Evolutionary conservation across 2,888 invertebrate genomes (phyloP).

Genomic region (Slavum lentiscoides): DNA sequence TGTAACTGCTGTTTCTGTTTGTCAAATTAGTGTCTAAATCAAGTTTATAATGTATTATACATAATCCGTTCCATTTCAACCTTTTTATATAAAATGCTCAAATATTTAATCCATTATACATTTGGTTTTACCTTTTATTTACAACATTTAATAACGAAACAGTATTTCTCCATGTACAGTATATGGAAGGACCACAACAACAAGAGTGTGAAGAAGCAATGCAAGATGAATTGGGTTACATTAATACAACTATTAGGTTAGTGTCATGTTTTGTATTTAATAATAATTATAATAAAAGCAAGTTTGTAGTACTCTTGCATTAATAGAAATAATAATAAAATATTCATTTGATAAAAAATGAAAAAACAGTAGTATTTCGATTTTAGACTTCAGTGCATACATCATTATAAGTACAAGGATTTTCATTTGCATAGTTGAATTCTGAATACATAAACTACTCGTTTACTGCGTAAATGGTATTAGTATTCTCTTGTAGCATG

Average conservation of each 20-base stretch:
- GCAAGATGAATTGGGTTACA: conserved; percentile 56
- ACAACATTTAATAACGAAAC: background rate
- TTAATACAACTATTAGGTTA: conserved; percentile 58
- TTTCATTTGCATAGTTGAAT: too few relatives aligned
- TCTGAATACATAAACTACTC: background rate
- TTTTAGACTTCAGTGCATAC: background rate
- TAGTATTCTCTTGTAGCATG: too few relatives aligned
- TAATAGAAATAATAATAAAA: background rate
- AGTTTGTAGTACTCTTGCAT: too few relatives aligned
- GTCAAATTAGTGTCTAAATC: conserved; percentile 14
- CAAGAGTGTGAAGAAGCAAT: conserved; percentile 56
- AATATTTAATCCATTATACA: conserved; percentile 10
- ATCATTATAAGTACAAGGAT: background rate
- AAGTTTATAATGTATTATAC: conserved; percentile 4
- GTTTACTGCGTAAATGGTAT: too few relatives aligned
- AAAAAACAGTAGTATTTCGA: too few relatives aligned
- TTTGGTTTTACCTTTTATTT: conserved; percentile 23
- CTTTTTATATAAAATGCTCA: conserved; percentile 1
- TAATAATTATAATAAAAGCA: too few relatives aligned
- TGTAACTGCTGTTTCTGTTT: conserved; percentile 21
- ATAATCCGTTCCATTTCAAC: conserved; percentile 37
- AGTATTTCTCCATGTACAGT: conserved; percentile 54
- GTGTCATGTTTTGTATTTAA: background rate
- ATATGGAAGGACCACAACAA: conserved; percentile 55
- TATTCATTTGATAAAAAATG: background rate